Evolutionary conservation across 2,797 vertebrate genomes (phyloP).

Genomic region (Sebastes kiyomatsui): DNA sequence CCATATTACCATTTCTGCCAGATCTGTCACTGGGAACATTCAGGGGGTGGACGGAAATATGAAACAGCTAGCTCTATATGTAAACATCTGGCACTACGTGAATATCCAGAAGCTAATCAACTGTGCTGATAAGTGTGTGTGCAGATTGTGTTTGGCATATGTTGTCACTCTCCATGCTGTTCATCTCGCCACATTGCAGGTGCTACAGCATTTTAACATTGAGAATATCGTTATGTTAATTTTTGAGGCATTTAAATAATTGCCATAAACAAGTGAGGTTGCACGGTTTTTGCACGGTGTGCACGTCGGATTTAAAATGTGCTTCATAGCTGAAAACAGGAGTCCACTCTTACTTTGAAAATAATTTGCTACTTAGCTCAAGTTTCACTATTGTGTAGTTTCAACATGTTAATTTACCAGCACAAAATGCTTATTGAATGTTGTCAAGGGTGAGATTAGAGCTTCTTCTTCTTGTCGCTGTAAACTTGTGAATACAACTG

Average conservation of each 20-base stretch:
- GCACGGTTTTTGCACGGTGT: background rate
- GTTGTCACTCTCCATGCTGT: slow-evolving; percentile 31
- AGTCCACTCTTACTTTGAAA: background rate
- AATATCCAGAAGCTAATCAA: slow-evolving; percentile 53
- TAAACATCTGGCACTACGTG: slow-evolving; percentile 61
- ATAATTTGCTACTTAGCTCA: background rate
- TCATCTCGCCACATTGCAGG: slow-evolving; percentile 3
- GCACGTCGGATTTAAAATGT: background rate
- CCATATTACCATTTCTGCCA: slow-evolving; percentile 60
- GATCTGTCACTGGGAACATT: slow-evolving; percentile 52
- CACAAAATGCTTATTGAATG: background rate
- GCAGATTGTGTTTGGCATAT: slow-evolving; percentile 43
- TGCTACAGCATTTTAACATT: slow-evolving; percentile 14
- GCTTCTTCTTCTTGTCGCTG: no score
- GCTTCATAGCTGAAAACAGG: background rate
- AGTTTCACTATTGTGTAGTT: background rate
- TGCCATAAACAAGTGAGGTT: background rate
- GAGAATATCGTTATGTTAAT: background rate
- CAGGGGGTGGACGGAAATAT: slow-evolving; percentile 29
- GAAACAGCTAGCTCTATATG: slow-evolving; percentile 30
- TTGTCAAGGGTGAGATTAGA: background rate
- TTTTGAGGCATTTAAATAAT: slow-evolving; percentile 12
- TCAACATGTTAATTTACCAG: background rate
- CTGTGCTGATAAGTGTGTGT: slow-evolving; percentile 26
- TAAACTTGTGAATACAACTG: no score